Evolutionary conservation across 2,113 vertebrate species (phyloP).

Genomic region (Stigmatopora argus): DNA sequence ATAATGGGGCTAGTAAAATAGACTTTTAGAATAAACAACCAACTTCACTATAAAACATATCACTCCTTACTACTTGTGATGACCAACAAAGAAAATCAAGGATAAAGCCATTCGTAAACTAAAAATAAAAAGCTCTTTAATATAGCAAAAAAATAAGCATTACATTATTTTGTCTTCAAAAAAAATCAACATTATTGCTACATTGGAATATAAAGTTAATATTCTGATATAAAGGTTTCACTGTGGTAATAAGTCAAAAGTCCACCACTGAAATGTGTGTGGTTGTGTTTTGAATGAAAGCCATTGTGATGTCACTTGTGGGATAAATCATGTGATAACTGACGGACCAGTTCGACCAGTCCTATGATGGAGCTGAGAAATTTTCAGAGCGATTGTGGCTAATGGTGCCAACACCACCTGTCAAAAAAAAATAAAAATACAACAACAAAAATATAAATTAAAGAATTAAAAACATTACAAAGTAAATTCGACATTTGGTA

Average conservation of each 20-base stretch:
- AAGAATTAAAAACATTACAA: neutral
- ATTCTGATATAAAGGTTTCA: constrained; percentile 15
- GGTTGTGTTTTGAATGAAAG: constrained; percentile 9
- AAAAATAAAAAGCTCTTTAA: constrained; percentile 48
- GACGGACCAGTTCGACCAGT: constrained; percentile 83
- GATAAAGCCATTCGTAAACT: constrained; percentile 4
- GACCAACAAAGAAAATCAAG: neutral
- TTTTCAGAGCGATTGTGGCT: constrained; percentile 86
- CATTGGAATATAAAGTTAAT: constrained; percentile 16
- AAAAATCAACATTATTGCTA: constrained; percentile 5
- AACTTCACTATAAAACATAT: neutral
- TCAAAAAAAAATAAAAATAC: constrained; percentile 7
- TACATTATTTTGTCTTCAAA: constrained; percentile 5
- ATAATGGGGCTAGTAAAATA: neutral
- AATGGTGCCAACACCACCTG: constrained; percentile 88
- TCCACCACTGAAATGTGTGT: no score
- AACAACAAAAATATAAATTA: constrained; percentile 10
- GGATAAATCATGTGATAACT: constrained; percentile 79
- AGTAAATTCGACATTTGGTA: neutral
- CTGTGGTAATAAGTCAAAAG: no score
- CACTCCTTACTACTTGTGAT: neutral
- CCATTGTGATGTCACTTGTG: neutral
- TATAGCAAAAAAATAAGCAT: constrained; percentile 14
- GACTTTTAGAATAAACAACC: neutral
- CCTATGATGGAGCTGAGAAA: constrained; percentile 85